phyloP scores from a whole-genome alignment of 2,888 invertebrate genomes.

The Folsomia manolachei region DNA sequence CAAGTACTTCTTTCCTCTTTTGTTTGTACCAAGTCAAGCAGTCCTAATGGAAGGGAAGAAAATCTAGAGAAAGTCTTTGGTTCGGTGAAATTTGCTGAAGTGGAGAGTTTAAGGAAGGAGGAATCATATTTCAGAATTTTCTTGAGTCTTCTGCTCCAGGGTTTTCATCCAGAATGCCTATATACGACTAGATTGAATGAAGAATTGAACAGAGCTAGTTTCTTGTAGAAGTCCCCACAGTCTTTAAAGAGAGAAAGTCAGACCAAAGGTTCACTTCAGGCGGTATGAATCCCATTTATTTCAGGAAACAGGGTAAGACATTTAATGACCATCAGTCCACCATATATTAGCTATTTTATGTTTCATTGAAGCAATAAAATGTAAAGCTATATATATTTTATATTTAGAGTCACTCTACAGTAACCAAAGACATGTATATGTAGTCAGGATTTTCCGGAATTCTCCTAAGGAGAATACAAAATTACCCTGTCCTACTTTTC shows the following conservation, averaged over 20 bases:
- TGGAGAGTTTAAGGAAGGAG: not conserved
- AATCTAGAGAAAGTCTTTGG: not conserved
- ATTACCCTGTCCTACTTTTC: too few species aligned
- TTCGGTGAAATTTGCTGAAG: not conserved
- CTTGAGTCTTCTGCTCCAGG: not conserved
- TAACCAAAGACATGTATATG: too few species aligned
- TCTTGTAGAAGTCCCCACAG: not conserved
- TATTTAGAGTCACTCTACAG: too few species aligned
- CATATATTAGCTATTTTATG: too few species aligned
- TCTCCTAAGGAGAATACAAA: too few species aligned
- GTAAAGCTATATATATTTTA: too few species aligned
- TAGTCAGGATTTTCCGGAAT: too few species aligned
- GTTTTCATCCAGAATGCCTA: not conserved
- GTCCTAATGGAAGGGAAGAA: not conserved
- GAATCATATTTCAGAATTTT: not conserved
- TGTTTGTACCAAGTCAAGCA: not conserved
- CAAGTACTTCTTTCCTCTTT: not conserved
- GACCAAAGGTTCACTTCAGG: not conserved
- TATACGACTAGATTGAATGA: not conserved
- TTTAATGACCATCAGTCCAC: conserved; percentile 4
- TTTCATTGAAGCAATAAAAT: conserved; percentile 4
- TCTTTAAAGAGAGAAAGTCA: not conserved
- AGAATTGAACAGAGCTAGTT: not conserved
- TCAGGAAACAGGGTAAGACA: not conserved
- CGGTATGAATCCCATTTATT: not conserved